phyloP scores from a whole-genome alignment of 1,140 invertebrate genomes.

The Ectropis grisescens region DNA sequence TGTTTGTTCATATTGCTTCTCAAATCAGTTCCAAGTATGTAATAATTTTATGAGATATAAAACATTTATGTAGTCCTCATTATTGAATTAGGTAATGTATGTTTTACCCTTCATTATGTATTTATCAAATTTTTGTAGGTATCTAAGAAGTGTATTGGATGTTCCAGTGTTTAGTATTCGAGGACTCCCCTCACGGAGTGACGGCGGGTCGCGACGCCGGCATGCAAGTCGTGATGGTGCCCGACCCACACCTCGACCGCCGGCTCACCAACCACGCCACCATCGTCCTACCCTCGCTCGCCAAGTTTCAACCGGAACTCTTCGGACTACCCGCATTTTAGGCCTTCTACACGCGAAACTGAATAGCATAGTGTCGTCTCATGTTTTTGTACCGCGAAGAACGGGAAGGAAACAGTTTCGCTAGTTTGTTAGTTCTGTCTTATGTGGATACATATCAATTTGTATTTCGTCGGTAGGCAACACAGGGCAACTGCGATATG shows the following conservation, averaged over 20 bases:
- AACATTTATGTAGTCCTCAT: too few relatives aligned
- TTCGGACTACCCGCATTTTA: conserved; percentile 88
- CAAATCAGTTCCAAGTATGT: too few relatives aligned
- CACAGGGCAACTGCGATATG: too few relatives aligned
- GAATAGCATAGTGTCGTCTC: background rate
- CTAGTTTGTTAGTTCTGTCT: too few relatives aligned
- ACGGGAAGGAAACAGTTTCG: background rate
- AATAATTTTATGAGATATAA: too few relatives aligned
- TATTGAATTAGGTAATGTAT: too few relatives aligned
- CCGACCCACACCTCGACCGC: conserved; percentile 78
- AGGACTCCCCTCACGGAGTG: conserved; percentile 93
- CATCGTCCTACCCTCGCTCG: conserved; percentile 79
- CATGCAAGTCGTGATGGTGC: conserved; percentile 92
- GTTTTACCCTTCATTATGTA: too few relatives aligned
- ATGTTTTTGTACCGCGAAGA: background rate
- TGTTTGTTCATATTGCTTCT: too few relatives aligned
- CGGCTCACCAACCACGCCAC: conserved; percentile 77
- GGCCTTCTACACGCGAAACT: conserved; percentile 19
- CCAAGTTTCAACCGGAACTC: conserved; percentile 86
- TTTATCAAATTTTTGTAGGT: too few relatives aligned
- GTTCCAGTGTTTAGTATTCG: conserved; percentile 90
- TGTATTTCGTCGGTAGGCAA: too few relatives aligned
- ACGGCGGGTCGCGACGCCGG: conserved; percentile 83
- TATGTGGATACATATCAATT: background rate
- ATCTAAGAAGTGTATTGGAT: too few relatives aligned